A percentile compares a stretch with the other conserved stretches of the same genome.
These are phyloP conservation scores for Aeoliscus strigatus DNA, from an alignment of 2,797 vertebrate species.

Conservation along the genomic window DNA sequence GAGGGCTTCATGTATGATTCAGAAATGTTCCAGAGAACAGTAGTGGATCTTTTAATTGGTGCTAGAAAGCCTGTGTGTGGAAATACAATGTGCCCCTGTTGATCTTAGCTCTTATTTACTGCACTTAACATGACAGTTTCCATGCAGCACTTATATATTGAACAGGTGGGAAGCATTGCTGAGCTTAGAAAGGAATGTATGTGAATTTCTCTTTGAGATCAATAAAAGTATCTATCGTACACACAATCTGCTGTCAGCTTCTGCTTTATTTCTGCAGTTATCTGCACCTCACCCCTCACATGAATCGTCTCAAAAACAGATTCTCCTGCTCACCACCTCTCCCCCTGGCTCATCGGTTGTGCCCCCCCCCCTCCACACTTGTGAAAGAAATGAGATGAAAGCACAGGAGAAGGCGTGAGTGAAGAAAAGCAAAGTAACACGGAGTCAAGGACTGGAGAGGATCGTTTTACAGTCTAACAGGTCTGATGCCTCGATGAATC, in stretches of 20 bases:
- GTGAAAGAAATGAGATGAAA: slow-evolving; percentile 37
- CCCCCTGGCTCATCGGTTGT: slow-evolving; percentile 5
- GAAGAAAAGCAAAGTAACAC: slow-evolving; percentile 42
- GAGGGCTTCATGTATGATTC: too few species aligned
- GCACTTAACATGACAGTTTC: too few species aligned
- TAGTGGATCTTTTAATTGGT: too few species aligned
- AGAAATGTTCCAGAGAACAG: too few species aligned
- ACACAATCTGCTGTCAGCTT: slow-evolving; percentile 5
- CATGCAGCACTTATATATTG: slow-evolving; percentile 19
- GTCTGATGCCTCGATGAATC: slow-evolving; percentile 64
- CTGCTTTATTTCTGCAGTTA: background rate
- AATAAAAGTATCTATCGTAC: background rate
- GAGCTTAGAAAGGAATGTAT: slow-evolving; percentile 3
- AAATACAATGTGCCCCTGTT: too few species aligned
- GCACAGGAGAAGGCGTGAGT: slow-evolving; percentile 31
- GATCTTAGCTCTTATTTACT: slow-evolving; percentile 13
- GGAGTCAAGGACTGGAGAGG: slow-evolving; percentile 49
- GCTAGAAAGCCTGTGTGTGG: too few species aligned
- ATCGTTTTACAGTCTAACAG: slow-evolving; percentile 46
- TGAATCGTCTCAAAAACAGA: background rate
- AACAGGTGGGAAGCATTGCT: slow-evolving; percentile 2
- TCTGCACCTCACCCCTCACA: background rate
- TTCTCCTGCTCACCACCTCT: slow-evolving; percentile 21
- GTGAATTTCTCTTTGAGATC: background rate
- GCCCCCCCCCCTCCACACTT: slow-evolving; percentile 28